phyloP scores from a whole-genome alignment of 2,113 vertebrate genomes.

The Esox niger region DNA sequence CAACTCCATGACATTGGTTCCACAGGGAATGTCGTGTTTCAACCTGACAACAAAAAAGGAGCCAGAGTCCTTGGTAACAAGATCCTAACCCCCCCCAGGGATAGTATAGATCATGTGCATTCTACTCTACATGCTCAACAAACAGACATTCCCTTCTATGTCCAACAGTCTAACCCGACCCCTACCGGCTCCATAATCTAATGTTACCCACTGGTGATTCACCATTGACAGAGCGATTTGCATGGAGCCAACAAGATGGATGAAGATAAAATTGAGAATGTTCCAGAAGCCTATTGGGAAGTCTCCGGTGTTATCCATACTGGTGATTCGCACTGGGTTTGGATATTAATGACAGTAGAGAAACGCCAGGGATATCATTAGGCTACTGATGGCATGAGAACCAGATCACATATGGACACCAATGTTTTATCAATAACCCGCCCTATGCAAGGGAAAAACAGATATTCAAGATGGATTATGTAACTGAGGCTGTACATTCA shows the following conservation, averaged over 20 bases:
- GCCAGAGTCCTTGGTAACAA: neutral
- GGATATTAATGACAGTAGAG: constrained; percentile 53
- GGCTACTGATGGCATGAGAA: constrained; percentile 20
- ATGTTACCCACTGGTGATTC: constrained; percentile 39
- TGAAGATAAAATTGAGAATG: constrained; percentile 46
- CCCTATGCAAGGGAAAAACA: constrained; percentile 2
- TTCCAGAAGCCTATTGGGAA: constrained; percentile 36
- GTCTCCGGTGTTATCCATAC: constrained; percentile 20
- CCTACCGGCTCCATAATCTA: constrained; percentile 23
- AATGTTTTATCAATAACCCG: constrained; percentile 43
- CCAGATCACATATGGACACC: constrained; percentile 35
- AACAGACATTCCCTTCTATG: constrained; percentile 10
- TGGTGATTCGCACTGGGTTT: constrained; percentile 57
- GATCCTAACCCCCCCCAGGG: neutral
- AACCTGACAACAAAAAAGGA: constrained; percentile 16
- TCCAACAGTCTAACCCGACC: constrained; percentile 27
- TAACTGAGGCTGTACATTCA: neutral
- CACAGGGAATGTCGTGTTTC: constrained; percentile 1
- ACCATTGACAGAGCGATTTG: constrained; percentile 44
- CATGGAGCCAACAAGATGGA: constrained; percentile 53
- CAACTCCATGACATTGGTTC: neutral
- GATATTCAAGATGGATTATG: constrained; percentile 25
- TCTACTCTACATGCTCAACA: neutral
- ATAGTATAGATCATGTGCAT: constrained; percentile 11
- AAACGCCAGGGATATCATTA: constrained; percentile 20